phyloP scores from a whole-genome alignment of 1,140 invertebrate species.

The Spodoptera litura region DNA sequence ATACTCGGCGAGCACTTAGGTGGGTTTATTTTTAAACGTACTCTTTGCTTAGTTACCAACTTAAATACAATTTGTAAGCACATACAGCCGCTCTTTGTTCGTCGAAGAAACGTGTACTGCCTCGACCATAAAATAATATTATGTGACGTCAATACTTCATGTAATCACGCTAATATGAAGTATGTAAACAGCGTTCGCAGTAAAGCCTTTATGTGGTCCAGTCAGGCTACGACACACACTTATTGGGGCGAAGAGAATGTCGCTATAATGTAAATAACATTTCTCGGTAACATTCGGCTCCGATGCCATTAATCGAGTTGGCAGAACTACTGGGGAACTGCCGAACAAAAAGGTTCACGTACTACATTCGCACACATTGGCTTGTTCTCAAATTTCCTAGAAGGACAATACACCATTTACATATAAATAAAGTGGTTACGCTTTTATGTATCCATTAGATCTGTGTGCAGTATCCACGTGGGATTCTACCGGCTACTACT shows the following conservation, averaged over 20 bases:
- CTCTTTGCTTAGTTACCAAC: not conserved
- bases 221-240: slow-evolving; percentile 25
- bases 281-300: slow-evolving; percentile 33
- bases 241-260: slow-evolving; percentile 9
- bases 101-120: not conserved
- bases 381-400: slow-evolving; percentile 14
- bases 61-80: slow-evolving; percentile 10
- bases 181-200: slow-evolving; percentile 26
- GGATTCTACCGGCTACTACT: slow-evolving; percentile 15
- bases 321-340: slow-evolving; percentile 11
- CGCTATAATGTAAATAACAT: slow-evolving; percentile 35
- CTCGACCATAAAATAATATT: slow-evolving; percentile 26
- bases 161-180: slow-evolving; percentile 38
- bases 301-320: slow-evolving; percentile 29
- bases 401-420: slow-evolving; percentile 16
- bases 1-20: slow-evolving; percentile 13
- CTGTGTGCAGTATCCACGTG: slow-evolving; percentile 12
- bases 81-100: slow-evolving; percentile 3
- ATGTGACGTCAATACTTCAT: slow-evolving; percentile 39
- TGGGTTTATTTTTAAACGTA: slow-evolving; percentile 35
- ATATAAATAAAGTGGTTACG: slow-evolving; percentile 30
- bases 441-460: slow-evolving; percentile 37
- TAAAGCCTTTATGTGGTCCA: slow-evolving; percentile 26
- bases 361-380: slow-evolving; percentile 3
- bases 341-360: not conserved